Base-by-base conservation (phyloP, 2,888 invertebrate species). In the Ectemnius cavifrons region DNA sequence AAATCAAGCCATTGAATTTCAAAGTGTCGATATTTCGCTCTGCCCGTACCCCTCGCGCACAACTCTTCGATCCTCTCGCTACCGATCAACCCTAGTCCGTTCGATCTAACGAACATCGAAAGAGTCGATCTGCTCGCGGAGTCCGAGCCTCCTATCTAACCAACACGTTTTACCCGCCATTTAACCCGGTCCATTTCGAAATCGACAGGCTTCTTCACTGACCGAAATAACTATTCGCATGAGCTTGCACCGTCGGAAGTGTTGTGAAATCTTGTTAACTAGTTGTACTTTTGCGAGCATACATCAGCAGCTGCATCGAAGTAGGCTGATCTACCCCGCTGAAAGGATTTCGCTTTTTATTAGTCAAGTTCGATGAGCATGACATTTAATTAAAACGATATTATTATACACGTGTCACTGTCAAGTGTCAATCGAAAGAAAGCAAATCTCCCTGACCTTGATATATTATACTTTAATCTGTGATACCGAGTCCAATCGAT, bases 1-100 rank as follows among this genome's bases (percentile, higher is more conserved):
- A 87, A 88, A 88, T 88, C 87, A 88, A 84, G 62, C 84, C 84
- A 86, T 88, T 84, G 87, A 86, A 87, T 86, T 87, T 86, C 81
- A 84, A 83, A 84, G 82, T 84, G 81, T 84, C 86, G 85, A 87
- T 88, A 85, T 84, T 85, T 84, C 81, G 82, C 71, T 67, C 67
- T 77, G 75, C 64, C 61, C 72, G 18, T 73, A 67, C 66, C 67
- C n/a, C n/a, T 16, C 16, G 16, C 52, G 0, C 52, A 14, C 67
- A 18, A 62, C 71, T 58, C 8, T 49, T 49, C 64, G 68, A 72
- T 64, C 47, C 77, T 58, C 79, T 8, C 1, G 49, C 23, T 59
- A 63, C 59, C 71, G 72, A 80, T 80, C 69, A 16, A 16, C 71
- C 72, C 61, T 16, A 37, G 71, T 63, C 66, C 56, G 62, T 56